Conservation (phyloP, 2,113 vertebrate genomes). For the Galbula dea region DNA sequence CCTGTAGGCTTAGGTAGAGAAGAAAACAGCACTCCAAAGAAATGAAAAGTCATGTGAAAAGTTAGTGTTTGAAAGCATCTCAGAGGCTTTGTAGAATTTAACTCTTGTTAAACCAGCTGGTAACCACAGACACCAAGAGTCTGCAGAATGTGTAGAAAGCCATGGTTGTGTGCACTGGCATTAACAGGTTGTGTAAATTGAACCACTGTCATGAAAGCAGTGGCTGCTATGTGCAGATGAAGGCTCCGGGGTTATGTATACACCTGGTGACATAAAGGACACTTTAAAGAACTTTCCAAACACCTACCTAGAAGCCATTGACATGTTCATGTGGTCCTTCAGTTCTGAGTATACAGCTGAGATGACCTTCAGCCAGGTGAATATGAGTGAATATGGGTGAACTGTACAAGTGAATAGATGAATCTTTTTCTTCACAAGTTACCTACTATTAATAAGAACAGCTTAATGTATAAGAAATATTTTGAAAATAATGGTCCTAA, state of each 20-base stretch:
- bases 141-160: not conserved
- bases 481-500: not conserved
- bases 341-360: not conserved
- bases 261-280: not conserved
- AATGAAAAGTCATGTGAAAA: not conserved
- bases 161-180: not conserved
- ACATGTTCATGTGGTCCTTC: accelerated
- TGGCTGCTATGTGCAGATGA: not conserved
- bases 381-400: not conserved
- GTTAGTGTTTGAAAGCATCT: not conserved
- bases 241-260: not conserved
- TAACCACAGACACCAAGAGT: not conserved
- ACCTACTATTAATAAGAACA: not conserved
- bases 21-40: not conserved
- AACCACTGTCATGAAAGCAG: not conserved
- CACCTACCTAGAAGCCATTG: not conserved
- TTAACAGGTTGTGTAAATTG: not conserved
- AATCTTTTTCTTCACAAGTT: not conserved
- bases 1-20: not conserved
- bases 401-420: not conserved
- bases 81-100: not conserved
- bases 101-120: not conserved
- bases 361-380: not conserved
- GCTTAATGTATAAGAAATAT: not conserved
- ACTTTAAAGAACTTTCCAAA: not conserved